Evolutionary conservation across 2,797 vertebrate genomes (phyloP).

Genomic region (Coracias cyanogaster): DNA sequence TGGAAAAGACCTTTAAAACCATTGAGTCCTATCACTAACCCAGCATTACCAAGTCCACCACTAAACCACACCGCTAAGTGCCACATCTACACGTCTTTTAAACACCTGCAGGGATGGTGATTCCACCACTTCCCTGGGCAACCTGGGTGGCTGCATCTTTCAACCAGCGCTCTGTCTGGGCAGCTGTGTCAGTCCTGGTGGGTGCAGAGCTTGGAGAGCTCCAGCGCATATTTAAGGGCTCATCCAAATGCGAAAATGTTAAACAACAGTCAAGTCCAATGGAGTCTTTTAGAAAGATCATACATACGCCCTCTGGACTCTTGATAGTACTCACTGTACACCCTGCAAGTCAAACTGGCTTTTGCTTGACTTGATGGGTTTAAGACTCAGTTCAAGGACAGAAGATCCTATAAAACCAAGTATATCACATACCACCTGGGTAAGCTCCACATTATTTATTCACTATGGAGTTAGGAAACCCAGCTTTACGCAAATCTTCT

Average conservation of each 20-base stretch:
- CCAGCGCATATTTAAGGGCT: neutral
- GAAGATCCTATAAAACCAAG: neutral
- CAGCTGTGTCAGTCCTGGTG: too few relatives aligned
- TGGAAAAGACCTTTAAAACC: neutral
- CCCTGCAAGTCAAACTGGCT: neutral
- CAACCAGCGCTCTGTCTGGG: too few relatives aligned
- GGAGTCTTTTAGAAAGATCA: neutral
- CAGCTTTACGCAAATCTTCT: neutral
- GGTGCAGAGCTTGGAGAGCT: neutral
- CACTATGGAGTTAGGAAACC: neutral
- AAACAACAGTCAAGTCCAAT: neutral
- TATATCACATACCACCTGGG: accelerated
- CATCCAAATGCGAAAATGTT: neutral
- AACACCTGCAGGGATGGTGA: neutral
- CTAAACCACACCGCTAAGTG: neutral
- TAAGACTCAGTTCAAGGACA: neutral
- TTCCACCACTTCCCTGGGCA: neutral
- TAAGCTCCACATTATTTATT: neutral
- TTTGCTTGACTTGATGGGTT: neutral
- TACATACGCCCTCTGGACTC: neutral
- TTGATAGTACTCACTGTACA: neutral
- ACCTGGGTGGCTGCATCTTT: neutral
- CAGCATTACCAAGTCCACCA: neutral
- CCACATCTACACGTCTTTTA: neutral
- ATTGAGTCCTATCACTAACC: neutral